Base-by-base conservation (phyloP, 2,888 invertebrate species). In the Electrophaes corylata region DNA sequence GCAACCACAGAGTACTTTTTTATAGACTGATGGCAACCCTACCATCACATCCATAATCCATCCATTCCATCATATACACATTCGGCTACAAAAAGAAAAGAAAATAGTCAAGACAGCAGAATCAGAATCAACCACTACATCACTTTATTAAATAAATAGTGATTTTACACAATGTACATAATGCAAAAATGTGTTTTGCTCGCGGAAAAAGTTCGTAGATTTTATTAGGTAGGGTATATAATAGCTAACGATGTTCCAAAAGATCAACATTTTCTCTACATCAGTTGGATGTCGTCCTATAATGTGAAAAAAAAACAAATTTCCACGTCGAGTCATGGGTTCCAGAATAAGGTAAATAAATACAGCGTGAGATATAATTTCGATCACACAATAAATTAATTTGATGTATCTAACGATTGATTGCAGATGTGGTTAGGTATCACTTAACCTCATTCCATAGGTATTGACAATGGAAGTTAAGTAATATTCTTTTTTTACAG, bases 321-420 rank as follows among this genome's bases (percentile, higher is more conserved):
- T 64, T 83, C 83, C 86, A 88, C 85, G 83, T 86, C 78, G 81
- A 87, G 86, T 83, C 78, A 90, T 90, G 90, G 89, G 90, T 87
- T 90, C 90, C 83, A 86, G 90, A 84, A 72, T 90, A 78, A 85
- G 90, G 90, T 89, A 84, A 55, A 39, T 43, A 51, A 2, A 20
- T 18, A 10, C 41, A 31, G 12, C 37, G 4, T 19, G 12, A 26
- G 8, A 14, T 26, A 8, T n/a, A 6, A 5, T 6, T 40, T 10
- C 2, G 16, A 4, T 16, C 8, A 3, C 10, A 29, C 10, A 29
- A 29, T 2, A 3, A 10, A 29, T 29, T 8, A 10, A 23, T 6
- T 26, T 26, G 26, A 8, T 29, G 4, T 4, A 29, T 29, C 26
- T 29, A 29, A 10, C 10, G 10, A 29, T 8, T 29, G 8, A 19